Percentiles rank a stretch among this genome's conserved stretches.
Conservation (phyloP, 1,140 invertebrate genomes). For the Galendromus occidentalis region DNA sequence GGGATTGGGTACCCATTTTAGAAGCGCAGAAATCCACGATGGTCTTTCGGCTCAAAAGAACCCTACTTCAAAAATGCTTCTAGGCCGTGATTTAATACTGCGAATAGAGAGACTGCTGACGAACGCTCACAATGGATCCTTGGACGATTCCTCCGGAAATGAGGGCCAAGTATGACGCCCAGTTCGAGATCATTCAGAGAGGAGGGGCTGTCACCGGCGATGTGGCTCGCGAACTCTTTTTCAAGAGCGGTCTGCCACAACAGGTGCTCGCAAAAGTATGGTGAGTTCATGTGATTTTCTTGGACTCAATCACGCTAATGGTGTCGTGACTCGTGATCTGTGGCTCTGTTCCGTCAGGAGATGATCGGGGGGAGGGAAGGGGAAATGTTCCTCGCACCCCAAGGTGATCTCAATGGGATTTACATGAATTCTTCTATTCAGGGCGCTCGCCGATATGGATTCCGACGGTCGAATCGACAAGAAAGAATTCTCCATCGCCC, state of each 20-base stretch:
- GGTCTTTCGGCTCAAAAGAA: too few species aligned
- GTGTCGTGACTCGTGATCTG: not conserved
- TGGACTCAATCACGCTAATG: not conserved
- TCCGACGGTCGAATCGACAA: constrained; percentile 90
- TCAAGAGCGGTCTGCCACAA: constrained; percentile 75
- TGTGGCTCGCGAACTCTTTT: constrained; percentile 79
- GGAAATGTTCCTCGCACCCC: not conserved
- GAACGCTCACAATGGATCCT: constrained; percentile 36
- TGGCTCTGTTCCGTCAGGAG: not conserved
- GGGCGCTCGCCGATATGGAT: constrained; percentile 80
- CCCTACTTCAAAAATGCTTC: too few species aligned
- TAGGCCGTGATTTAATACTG: too few species aligned
- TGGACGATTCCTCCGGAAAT: constrained; percentile 73
- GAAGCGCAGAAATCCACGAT: too few species aligned
- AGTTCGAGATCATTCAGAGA: constrained; percentile 39
- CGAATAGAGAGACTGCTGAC: too few species aligned
- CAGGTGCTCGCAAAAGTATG: constrained; percentile 77
- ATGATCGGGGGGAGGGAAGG: not conserved
- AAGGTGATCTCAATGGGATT: not conserved
- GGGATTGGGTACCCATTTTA: too few species aligned
- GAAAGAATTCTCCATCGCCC: constrained; percentile 90
- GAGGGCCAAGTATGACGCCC: constrained; percentile 64
- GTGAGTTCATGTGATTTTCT: constrained; percentile 33
- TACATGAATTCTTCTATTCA: constrained; percentile 30
- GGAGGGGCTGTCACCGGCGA: constrained; percentile 49